Percentiles rank a stretch among this genome's conserved stretches.
Evolutionary conservation across 2,113 vertebrate species (phyloP).

Genomic region (Caloenas nicobarica): DNA sequence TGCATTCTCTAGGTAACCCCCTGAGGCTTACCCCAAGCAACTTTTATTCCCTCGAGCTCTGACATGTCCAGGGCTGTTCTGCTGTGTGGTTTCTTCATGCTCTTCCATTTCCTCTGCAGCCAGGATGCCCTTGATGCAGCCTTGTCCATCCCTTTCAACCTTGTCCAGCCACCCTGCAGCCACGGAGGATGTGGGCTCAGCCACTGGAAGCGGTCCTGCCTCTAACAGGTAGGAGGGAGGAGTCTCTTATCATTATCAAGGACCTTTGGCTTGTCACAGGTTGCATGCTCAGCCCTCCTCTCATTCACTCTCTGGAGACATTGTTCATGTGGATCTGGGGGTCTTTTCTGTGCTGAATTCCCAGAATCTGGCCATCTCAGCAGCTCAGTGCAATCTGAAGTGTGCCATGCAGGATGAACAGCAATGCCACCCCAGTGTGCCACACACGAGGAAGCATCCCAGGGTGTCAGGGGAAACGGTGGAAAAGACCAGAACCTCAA

Average conservation of each 20-base stretch:
- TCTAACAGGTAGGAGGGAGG: neutral
- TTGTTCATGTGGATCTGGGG: neutral
- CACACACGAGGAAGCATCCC: too few relatives aligned
- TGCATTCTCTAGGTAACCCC: neutral
- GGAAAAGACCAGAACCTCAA: neutral
- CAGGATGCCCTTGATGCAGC: neutral
- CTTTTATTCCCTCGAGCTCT: neutral
- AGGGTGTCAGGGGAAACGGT: neutral
- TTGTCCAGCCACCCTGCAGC: rapidly evolving
- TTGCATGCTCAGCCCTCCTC: neutral
- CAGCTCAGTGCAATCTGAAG: neutral
- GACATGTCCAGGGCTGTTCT: neutral
- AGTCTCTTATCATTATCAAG: neutral
- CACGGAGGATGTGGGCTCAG: neutral
- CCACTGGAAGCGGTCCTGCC: neutral
- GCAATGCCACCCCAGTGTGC: neutral
- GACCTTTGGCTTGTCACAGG: neutral
- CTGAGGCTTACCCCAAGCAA: neutral
- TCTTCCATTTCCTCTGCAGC: neutral
- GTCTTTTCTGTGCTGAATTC: neutral
- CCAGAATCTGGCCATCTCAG: neutral
- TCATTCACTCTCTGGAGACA: neutral
- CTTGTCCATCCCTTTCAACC: neutral
- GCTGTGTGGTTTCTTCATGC: neutral
- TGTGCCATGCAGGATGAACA: neutral